Evolutionary conservation across 2,797 vertebrate species (phyloP), one percentile per base, ranked within the genome.

Genomic region (Micromesistius poutassou): DNA sequence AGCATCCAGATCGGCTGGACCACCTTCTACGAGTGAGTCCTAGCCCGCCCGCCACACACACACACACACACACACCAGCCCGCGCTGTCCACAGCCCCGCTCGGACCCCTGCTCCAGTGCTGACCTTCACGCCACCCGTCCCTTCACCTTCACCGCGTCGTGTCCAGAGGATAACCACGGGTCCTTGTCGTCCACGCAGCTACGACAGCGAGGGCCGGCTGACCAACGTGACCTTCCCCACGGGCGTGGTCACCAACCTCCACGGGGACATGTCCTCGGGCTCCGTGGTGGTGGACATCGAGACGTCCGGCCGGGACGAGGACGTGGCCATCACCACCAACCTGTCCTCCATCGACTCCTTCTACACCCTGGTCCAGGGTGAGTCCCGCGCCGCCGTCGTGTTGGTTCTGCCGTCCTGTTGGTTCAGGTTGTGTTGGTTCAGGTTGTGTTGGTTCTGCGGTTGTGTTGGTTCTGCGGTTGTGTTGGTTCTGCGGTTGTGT

Each of bases 1-100:
- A 99, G 97, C 2, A 96, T 98, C 78, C 96, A 99, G 83, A 99
- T 97, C 22, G 98, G 98, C 79, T 99, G 98, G 98, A 98, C 97
- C 8, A 99, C 98, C 4, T 99, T 99, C 91, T 99, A 98, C 81
- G 97, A 99, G 98, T 99, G 89, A 98, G 97, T 94, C 90, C 2
- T 22, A 16, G 76, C 6, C 30, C 30, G 10, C 25, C 10, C 30
- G 16, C 42, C 12, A 46, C 42, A 46, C 16, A 16, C 42, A 4
- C 3, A 46, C 16, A 3, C 1, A 4, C 4, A 1, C 16, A 55
- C 22, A 22, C 46, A 22, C 19, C 46, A 22, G 5, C 19, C 14
- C n/a, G n/a, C n/a, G n/a, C n/a, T n/a, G n/a, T n/a, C n/a, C n/a
- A n/a, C n/a, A n/a, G n/a, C n/a, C n/a, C n/a, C n/a, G n/a, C n/a